Conservation (phyloP, 2,888 invertebrate species). For the Bruchidius siliquastri region DNA sequence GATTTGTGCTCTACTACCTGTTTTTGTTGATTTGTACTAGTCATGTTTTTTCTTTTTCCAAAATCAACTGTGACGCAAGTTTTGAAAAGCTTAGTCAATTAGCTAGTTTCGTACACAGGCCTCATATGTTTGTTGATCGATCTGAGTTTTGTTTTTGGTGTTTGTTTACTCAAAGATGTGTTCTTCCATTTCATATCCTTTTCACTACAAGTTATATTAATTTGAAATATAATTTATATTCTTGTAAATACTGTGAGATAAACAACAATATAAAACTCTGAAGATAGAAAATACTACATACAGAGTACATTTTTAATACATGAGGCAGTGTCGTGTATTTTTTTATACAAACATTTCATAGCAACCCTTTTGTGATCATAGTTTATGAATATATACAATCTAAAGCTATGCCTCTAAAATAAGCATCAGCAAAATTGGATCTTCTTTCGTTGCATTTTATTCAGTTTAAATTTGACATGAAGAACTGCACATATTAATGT, state of each 20-base stretch:
- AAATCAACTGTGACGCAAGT: not conserved
- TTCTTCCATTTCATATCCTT: not conserved
- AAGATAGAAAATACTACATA: not conserved
- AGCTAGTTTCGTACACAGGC: not conserved
- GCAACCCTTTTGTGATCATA: not conserved
- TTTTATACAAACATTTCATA: too few relatives aligned
- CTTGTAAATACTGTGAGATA: not conserved
- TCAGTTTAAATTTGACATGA: too few relatives aligned
- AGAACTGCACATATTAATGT: too few relatives aligned
- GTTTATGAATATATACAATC: not conserved
- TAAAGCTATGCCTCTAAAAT: not conserved
- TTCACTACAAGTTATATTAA: not conserved
- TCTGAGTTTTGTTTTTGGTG: not conserved
- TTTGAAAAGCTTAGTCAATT: not conserved
- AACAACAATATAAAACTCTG: not conserved
- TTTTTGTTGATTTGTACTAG: not conserved
- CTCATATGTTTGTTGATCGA: not conserved
- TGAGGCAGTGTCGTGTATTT: not conserved
- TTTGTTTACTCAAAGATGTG: not conserved
- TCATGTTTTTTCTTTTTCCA: not conserved
- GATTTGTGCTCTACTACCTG: not conserved
- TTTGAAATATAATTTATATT: not conserved
- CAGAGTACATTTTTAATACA: not conserved
- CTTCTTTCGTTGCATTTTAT: not conserved
- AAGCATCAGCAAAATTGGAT: not conserved